These are phyloP conservation scores for Myiagra hebetior DNA, from an alignment of 2,113 vertebrate species.

Conservation along the genomic window DNA sequence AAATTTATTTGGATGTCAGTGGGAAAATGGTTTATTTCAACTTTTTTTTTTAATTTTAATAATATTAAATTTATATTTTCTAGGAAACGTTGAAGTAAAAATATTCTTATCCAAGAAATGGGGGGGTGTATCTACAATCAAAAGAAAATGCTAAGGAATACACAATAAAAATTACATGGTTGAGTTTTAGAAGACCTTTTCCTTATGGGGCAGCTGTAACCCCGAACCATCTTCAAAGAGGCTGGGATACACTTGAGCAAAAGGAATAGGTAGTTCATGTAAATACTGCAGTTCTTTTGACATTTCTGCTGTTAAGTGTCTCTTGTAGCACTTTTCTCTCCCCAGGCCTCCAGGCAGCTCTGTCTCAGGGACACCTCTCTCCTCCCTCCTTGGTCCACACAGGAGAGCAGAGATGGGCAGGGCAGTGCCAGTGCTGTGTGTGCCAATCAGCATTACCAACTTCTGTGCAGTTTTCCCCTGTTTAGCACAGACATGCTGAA, in stretches of 20 bases:
- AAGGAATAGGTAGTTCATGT: not conserved
- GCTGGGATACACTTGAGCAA: not conserved
- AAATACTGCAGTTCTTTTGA: not conserved
- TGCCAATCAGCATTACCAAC: not conserved
- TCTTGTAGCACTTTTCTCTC: not conserved
- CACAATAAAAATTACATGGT: not conserved
- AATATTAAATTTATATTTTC: not conserved
- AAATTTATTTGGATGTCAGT: not conserved
- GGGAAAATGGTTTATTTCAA: not conserved
- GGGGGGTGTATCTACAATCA: not conserved
- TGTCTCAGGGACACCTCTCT: not conserved
- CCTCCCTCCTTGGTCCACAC: accelerated
- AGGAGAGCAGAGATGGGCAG: not conserved
- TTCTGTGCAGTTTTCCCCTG: accelerated
- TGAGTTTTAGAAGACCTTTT: not conserved
- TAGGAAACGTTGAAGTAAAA: not conserved
- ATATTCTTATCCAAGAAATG: not conserved
- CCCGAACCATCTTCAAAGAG: not conserved
- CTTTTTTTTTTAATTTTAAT: not conserved
- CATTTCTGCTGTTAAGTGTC: not conserved
- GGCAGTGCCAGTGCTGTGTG: not conserved
- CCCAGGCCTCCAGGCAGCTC: not conserved
- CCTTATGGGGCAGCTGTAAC: not conserved
- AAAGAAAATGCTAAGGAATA: not conserved
- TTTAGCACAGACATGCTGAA: not conserved